Base-by-base conservation (phyloP, 2,797 vertebrate genomes). In the Saguinus oedipus region DNA sequence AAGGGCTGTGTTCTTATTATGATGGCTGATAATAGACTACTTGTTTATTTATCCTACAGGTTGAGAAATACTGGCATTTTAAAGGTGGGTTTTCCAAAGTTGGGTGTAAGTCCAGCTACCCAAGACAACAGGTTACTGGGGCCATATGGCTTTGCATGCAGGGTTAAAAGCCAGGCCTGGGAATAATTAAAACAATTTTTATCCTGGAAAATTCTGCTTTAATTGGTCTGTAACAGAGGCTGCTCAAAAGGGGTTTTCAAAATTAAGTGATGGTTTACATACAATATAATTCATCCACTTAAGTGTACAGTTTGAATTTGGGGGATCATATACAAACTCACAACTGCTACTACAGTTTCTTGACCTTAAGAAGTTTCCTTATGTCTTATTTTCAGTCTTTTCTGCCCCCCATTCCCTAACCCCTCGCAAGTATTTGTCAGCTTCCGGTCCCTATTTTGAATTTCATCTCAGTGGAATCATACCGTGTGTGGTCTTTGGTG, bases 71-170 rank as follows among this genome's bases (percentile, higher is more conserved):
- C 2, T 44, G 17, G 14, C 75, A 20, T 79, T 87, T 84, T 64
- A 86, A 92, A 88, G 44, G 12, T 48, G 14, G 7, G 20, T 46
- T 48, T 92, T 79, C 59, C 33, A 59, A 50, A 72, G 33, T 81
- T 84, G 57, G 9, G 15, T 33, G 0, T 44, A 48, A 68, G 6
- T 81, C 39, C 24, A 57, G 2, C 19, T 36, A 7, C 53, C 48
- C 19, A 90, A 70, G n/a, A 50, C 86, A 75, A 68, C 14, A 61
- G 64, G 75, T 84, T 17, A 12, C n/a, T 44, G 33, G 27, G 22
- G 5, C 30, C 14, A 42, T 5, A 0, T 39, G 27, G 14, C 7
- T 82, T 8, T 11, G 1, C 44, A 26, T 14, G 3, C 39, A 70
- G 5, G 7, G 3, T 50, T 70, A 64, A 80, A 30, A 59, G 55